Evolutionary conservation across 2,113 vertebrate species (phyloP).

Genomic region (Eublepharis macularius): DNA sequence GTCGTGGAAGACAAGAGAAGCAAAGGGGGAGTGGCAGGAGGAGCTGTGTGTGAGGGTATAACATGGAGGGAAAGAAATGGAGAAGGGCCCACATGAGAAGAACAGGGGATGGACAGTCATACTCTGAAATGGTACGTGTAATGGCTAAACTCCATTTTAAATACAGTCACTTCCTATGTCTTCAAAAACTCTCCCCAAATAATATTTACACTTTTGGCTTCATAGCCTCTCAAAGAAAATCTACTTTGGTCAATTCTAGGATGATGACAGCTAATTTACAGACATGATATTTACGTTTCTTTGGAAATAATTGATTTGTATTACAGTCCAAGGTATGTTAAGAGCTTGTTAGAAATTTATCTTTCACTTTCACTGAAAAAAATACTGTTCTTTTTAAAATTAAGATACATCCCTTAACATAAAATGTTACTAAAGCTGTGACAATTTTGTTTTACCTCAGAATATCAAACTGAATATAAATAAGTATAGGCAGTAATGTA

Average conservation of each 20-base stretch:
- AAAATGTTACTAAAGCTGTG: neutral
- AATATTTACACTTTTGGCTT: no score
- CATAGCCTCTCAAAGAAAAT: neutral
- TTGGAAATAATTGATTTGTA: neutral
- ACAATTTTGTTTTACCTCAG: neutral
- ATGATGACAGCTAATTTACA: neutral
- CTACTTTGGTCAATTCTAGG: neutral
- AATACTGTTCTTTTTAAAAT: neutral
- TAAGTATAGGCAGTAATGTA: neutral
- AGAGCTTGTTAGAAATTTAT: neutral
- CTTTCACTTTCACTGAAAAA: neutral
- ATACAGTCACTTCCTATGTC: neutral
- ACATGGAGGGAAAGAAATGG: neutral
- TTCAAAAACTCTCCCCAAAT: neutral
- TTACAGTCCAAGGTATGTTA: neutral
- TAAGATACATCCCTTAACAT: neutral
- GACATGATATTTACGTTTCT: neutral
- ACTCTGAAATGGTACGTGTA: neutral
- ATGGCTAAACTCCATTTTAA: neutral
- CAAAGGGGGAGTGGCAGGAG: no score
- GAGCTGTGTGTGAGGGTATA: neutral
- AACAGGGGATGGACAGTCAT: neutral
- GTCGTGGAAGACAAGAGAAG: neutral
- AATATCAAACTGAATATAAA: neutral
- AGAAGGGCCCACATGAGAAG: neutral